A percentile compares a stretch with the other conserved stretches of the same genome.
Evolutionary conservation across 2,888 invertebrate species (phyloP).

Genomic region (Listrodromus nycthemerus): DNA sequence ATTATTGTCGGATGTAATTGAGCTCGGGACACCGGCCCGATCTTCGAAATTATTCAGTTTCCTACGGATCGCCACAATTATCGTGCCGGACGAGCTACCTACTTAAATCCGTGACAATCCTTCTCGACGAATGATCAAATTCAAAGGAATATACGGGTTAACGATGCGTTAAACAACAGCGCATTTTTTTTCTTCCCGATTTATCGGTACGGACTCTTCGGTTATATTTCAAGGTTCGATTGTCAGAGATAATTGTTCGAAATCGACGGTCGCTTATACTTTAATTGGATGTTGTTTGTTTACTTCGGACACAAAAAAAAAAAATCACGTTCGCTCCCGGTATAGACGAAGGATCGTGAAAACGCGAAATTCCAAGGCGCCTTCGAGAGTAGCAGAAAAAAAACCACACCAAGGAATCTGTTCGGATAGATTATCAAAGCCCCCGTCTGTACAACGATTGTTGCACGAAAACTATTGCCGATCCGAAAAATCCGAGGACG

Average conservation of each 20-base stretch:
- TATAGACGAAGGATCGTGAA: not conserved
- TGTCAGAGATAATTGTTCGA: not conserved
- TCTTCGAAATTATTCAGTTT: constrained; percentile 3
- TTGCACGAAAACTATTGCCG: not conserved
- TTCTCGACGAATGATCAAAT: not conserved
- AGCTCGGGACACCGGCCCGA: constrained; percentile 5
- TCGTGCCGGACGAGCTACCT: constrained; percentile 33
- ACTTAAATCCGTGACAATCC: constrained; percentile 13
- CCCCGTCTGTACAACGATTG: constrained; percentile 17
- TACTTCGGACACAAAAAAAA: no score
- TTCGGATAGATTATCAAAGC: constrained; percentile 27
- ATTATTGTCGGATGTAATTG: constrained; percentile 51
- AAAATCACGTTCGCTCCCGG: not conserved
- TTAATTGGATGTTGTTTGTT: no score
- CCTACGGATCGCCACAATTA: constrained; percentile 36
- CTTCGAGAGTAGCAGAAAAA: not conserved
- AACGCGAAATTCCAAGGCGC: constrained; percentile 8
- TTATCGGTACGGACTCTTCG: not conserved
- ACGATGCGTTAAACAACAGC: constrained; percentile 46
- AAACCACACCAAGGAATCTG: constrained; percentile 27
- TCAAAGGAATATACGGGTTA: not conserved
- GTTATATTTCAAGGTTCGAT: not conserved
- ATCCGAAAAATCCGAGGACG: constrained; percentile 28
- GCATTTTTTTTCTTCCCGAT: not conserved
- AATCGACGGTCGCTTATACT: not conserved